These are phyloP conservation scores for Cebus imitator DNA, from an alignment of 2,113 vertebrate species.

Conservation along the genomic window DNA sequence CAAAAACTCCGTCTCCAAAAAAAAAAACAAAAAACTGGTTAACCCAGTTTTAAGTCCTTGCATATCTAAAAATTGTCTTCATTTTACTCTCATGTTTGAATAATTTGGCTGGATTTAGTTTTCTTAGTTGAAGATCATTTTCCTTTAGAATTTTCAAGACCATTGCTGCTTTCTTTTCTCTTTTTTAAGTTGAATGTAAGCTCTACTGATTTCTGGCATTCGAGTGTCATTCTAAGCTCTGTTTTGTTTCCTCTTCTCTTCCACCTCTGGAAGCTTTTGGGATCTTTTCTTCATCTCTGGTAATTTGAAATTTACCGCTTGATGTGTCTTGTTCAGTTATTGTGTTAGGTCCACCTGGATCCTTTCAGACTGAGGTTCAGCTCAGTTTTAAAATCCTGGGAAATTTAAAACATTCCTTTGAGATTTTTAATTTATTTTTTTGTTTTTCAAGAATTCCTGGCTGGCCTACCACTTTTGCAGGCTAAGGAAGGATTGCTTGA, in stretches of 20 bases:
- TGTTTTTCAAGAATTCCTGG: no score
- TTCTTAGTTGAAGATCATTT: neutral
- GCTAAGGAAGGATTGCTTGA: no score
- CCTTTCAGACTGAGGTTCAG: neutral
- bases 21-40: no score
- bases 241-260: neutral
- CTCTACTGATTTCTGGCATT: neutral
- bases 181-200: neutral
- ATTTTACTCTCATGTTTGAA: neutral
- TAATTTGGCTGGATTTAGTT: neutral
- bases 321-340: neutral
- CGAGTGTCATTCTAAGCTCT: neutral
- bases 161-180: neutral
- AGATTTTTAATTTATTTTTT: neutral
- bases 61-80: constrained; percentile 6
- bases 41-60: neutral
- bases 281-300: neutral
- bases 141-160: neutral
- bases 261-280: neutral
- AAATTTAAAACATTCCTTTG: neutral
- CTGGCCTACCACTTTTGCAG: no score
- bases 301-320: neutral
- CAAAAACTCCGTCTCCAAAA: no score
- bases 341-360: neutral
- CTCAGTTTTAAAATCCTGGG: neutral